Conservation (phyloP, 1,140 invertebrate species). For the Drosophila grimshawi region DNA sequence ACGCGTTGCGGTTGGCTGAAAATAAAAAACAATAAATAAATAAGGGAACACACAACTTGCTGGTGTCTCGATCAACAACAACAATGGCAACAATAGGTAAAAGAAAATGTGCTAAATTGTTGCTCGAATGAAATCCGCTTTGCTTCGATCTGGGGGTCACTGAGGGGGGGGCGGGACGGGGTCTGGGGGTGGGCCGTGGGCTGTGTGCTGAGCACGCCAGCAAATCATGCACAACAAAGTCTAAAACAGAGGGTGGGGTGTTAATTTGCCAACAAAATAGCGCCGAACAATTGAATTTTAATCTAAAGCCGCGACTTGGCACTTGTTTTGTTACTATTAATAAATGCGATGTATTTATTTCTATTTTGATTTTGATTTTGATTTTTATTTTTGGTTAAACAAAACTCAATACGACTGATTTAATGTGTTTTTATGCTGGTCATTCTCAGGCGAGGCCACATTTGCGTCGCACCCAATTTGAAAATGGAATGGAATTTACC, state of each 20-base stretch:
- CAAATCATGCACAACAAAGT: conserved; percentile 41
- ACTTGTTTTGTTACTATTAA: conserved; percentile 15
- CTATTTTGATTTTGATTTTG: too few species aligned
- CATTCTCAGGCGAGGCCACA: not conserved
- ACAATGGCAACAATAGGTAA: conserved; percentile 7
- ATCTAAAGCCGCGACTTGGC: conserved; percentile 29
- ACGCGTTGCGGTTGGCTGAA: conserved; percentile 61
- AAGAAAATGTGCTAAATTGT: conserved; percentile 68
- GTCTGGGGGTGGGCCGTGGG: too few species aligned
- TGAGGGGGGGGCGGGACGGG: too few species aligned
- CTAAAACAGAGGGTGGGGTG: too few species aligned
- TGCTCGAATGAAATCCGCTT: conserved; percentile 19
- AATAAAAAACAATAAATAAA: conserved; percentile 66
- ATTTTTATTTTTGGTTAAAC: too few species aligned
- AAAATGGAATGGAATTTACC: not conserved
- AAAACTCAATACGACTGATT: conserved; percentile 9
- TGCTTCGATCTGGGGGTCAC: not conserved
- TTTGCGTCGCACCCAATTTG: not conserved
- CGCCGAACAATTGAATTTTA: conserved; percentile 24
- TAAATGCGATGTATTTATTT: conserved; percentile 1
- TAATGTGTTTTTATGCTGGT: not conserved
- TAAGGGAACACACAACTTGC: conserved; percentile 43
- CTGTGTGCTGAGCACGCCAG: conserved; percentile 41
- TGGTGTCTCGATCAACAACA: conserved; percentile 57
- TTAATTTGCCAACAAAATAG: not conserved